phyloP scores from a whole-genome alignment of 2,888 invertebrate species.

The Orthosia gothica region DNA sequence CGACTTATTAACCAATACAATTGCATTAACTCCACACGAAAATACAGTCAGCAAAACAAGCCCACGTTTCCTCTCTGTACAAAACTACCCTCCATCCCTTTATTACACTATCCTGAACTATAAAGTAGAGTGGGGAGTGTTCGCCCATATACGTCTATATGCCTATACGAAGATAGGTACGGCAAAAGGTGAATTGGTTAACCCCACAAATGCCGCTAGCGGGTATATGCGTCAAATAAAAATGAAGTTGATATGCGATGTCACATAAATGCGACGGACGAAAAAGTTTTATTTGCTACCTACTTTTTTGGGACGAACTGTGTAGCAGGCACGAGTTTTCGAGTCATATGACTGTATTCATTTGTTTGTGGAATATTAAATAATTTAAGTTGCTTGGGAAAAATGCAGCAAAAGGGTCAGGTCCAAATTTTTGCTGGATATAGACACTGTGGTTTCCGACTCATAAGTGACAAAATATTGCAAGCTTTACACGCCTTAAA shows the following conservation, averaged over 20 bases:
- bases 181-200: constrained; percentile 60
- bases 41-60: constrained; percentile 33
- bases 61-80: constrained; percentile 13
- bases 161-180: constrained; percentile 56
- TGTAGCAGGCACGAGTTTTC: constrained; percentile 13
- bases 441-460: too few species aligned
- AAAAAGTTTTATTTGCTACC: constrained; percentile 56
- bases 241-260: constrained; percentile 67
- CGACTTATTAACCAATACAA: constrained; percentile 33
- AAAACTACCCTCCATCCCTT: constrained; percentile 46
- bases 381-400: not conserved
- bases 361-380: constrained; percentile 29
- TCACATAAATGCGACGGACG: constrained; percentile 61
- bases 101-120: constrained; percentile 55
- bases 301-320: constrained; percentile 47
- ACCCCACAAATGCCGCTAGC: constrained; percentile 61
- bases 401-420: not conserved
- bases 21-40: constrained; percentile 32
- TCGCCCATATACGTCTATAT: constrained; percentile 30
- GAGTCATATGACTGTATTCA: constrained; percentile 35
- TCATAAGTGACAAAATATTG: too few species aligned
- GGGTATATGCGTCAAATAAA: constrained; percentile 67
- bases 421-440: too few species aligned
- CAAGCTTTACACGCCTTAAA: too few species aligned
- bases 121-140: constrained; percentile 47